Conservation (phyloP, 1,140 invertebrate genomes). For the Neodiprion virginianus region DNA sequence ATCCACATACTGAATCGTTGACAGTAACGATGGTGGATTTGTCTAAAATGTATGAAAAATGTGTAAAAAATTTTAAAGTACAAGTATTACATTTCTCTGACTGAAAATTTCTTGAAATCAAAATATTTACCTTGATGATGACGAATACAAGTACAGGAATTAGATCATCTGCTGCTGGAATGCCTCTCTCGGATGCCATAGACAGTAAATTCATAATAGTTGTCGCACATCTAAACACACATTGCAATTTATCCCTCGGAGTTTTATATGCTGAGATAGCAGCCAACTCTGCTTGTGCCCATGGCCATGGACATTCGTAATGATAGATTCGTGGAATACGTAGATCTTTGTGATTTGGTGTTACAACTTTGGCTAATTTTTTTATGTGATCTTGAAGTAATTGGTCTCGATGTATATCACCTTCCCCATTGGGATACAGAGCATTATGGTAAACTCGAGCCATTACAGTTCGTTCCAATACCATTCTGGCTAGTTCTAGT, state of each 20-base stretch:
- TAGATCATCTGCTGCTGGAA: conserved; percentile 96
- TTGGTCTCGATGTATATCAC: conserved; percentile 90
- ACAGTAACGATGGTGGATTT: conserved; percentile 93
- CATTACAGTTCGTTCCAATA: conserved; percentile 85
- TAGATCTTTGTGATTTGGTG: conserved; percentile 83
- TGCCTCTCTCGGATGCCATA: conserved; percentile 77
- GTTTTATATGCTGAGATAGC: conserved; percentile 95
- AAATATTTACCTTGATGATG: conserved; percentile 82
- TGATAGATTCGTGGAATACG: conserved; percentile 82
- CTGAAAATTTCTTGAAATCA: not conserved
- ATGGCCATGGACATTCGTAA: conserved; percentile 96
- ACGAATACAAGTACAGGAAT: conserved; percentile 97
- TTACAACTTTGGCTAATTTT: conserved; percentile 81
- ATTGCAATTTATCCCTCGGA: conserved; percentile 91
- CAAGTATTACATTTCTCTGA: not conserved
- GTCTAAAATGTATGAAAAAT: conserved; percentile 67
- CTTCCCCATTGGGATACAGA: conserved; percentile 96
- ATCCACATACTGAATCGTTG: conserved; percentile 95
- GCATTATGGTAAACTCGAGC: conserved; percentile 90
- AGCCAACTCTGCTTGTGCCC: conserved; percentile 91
- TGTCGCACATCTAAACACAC: conserved; percentile 83
- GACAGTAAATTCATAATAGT: conserved; percentile 94
- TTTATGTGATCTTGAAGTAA: conserved; percentile 89
- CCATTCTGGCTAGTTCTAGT: conserved; percentile 72
- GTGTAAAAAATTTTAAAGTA: conserved; percentile 10